Conservation (phyloP, 2,888 invertebrate genomes). For the Phyto melanocephala region DNA sequence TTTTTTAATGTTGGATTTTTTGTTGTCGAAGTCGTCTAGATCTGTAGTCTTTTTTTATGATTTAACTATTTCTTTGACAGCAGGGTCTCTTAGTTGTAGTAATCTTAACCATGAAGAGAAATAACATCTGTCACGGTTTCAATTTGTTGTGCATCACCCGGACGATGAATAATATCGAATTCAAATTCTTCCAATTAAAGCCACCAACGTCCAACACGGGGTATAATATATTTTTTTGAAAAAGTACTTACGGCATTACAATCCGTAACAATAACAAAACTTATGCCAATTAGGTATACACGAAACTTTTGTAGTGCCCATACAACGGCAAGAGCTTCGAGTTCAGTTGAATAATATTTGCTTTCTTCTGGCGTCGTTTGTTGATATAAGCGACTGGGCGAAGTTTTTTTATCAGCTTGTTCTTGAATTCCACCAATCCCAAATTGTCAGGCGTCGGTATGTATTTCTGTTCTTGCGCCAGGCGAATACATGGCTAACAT, state of each 20-base stretch:
- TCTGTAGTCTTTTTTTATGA: no score
- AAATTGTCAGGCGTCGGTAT: slow-evolving; percentile 48
- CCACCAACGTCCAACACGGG: no score
- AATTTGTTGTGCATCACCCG: slow-evolving; percentile 40
- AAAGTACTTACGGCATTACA: slow-evolving; percentile 27
- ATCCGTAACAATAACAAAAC: no score
- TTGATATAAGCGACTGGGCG: no score
- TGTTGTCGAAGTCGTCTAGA: no score
- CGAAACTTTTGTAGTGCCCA: slow-evolving; percentile 43
- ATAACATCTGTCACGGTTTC: slow-evolving; percentile 3
- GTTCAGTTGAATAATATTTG: no score
- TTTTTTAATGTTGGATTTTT: no score
- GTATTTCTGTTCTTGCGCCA: no score
- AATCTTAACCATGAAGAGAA: slow-evolving; percentile 11
- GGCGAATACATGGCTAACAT: no score
- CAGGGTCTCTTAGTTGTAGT: no score
- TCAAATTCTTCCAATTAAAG: slow-evolving; percentile 52
- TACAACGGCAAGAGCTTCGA: slow-evolving; percentile 45
- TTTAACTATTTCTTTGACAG: no score
- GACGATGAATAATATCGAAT: slow-evolving; percentile 51
- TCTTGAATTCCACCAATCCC: slow-evolving; percentile 46
- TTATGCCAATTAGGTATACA: slow-evolving; percentile 48
- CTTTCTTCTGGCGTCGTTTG: slow-evolving; percentile 52
- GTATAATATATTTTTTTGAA: no score
- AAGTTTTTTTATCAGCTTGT: slow-evolving; percentile 12